Base-by-base conservation (phyloP, 2,888 invertebrate genomes). In the Agonum fuliginosum region DNA sequence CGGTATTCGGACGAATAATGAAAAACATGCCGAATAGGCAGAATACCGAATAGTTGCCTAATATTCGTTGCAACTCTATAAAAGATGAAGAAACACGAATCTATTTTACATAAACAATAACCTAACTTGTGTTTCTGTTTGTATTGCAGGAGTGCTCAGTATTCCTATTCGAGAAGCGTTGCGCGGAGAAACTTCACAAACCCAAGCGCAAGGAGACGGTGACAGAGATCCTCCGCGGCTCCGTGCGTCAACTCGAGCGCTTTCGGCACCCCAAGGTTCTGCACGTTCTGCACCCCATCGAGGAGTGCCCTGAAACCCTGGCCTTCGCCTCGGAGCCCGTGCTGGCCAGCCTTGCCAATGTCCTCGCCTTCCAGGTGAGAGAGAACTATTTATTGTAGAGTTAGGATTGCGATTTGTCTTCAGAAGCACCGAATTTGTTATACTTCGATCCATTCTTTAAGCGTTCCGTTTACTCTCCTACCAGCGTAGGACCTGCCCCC, bases 251-350 rank as follows among this genome's bases (percentile, higher is more conserved):
- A 81, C 89, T 98, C 84, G 95, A 96, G 83, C 89, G 93, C 79
- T 92, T 95, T 84, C 91, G 95, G 10, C 96, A 97, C 87, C 96
- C 97, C 2, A 95, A 95, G 88, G 91, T 92, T 80, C 86, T 91
- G 48, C 92, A 92, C 84, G 89, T 93, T 62, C 87, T 93, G 79
- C 93, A 95, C 83, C 88, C 92, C 0, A 89, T 95, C 8, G 96
- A 95, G 85, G 96, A 97, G 85, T 93, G 94, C 79, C 89, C 93
- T 62, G 95, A 97, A 83, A 96, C 97, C 1, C 88, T 98, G 82
- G 97, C 97, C 0, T 98, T 98, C 87, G 97, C 96, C n/a, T 92
- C 97, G 1, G 98, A 98, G 86, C 94, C 96, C 0, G 93, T 98
- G 10, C 89, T 95, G 79, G 95, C 94, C 10, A 97, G 96, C 84